These are phyloP conservation scores for Leptinotarsa juncta DNA, from an alignment of 2,888 invertebrate genomes.

Conservation along the genomic window DNA sequence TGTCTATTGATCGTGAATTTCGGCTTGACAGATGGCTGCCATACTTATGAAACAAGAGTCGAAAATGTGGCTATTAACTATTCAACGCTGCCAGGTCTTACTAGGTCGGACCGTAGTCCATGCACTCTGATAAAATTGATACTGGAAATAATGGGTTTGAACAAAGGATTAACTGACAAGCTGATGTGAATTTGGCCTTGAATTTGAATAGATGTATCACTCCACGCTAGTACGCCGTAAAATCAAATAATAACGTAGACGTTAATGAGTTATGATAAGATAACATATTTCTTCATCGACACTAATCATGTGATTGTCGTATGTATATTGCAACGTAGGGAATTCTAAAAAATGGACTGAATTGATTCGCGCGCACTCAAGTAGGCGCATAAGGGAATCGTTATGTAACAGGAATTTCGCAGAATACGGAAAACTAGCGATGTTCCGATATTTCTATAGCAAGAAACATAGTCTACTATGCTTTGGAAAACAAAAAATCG, in stretches of 20 bases:
- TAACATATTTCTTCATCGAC: conserved; percentile 2
- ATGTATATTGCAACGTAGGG: background rate
- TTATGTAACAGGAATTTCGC: conserved; percentile 7
- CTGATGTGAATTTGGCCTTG: conserved; percentile 16
- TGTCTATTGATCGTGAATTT: conserved; percentile 34
- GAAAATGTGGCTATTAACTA: background rate
- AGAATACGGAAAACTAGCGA: background rate
- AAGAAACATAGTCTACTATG: background rate
- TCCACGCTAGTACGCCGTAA: background rate
- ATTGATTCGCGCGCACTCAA: conserved; percentile 7
- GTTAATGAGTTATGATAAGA: conserved; percentile 9
- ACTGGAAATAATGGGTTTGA: conserved; percentile 14
- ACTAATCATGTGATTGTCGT: conserved; percentile 20
- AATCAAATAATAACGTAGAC: conserved; percentile 6
- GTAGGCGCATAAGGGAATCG: background rate
- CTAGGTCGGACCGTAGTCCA: background rate
- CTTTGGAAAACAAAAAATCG: background rate
- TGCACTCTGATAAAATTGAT: background rate
- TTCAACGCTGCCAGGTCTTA: background rate
- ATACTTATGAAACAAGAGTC: conserved; percentile 5
- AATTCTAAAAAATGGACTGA: background rate
- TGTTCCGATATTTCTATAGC: background rate
- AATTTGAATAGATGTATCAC: conserved; percentile 18
- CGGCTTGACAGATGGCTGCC: background rate
- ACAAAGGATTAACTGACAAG: conserved; percentile 5